Evolutionary conservation across 2,113 vertebrate species (phyloP).

Genomic region (Megatriorchis doriae): DNA sequence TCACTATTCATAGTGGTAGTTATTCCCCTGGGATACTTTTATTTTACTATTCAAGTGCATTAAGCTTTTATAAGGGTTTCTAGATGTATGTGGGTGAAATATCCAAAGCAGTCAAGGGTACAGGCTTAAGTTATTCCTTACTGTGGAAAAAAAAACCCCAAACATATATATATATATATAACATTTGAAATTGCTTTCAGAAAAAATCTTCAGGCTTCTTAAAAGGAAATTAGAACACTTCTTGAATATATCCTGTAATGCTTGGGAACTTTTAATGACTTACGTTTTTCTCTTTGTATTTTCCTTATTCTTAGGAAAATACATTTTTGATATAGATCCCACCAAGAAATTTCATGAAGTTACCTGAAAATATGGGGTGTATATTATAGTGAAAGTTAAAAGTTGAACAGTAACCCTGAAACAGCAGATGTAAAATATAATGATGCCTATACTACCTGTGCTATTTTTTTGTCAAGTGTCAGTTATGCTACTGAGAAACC

Average conservation of each 20-base stretch:
- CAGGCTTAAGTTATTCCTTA: not conserved
- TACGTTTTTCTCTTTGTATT: not conserved
- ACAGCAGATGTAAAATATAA: not conserved
- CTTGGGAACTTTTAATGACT: not conserved
- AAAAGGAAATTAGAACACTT: not conserved
- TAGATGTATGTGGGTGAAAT: not conserved
- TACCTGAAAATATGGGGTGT: not conserved
- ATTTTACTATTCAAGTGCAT: slow-evolving; percentile 57
- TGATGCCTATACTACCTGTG: not conserved
- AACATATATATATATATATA: not conserved
- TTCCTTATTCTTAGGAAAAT: not conserved
- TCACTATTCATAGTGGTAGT: slow-evolving; percentile 62
- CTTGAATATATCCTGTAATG: not conserved
- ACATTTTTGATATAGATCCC: not conserved
- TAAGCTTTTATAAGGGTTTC: not conserved
- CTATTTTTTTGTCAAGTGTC: not conserved
- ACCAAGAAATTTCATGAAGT: not conserved
- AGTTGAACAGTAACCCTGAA: not conserved
- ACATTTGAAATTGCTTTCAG: not conserved
- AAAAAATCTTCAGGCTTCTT: not conserved
- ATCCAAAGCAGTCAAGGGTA: not conserved
- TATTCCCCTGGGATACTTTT: slow-evolving; percentile 61
- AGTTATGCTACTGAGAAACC: not conserved
- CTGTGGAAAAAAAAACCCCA: not conserved
- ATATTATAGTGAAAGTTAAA: not conserved